These are phyloP conservation scores for Glyphotaelius pellucidus DNA, from an alignment of 2,888 invertebrate species.

Conservation along the genomic window DNA sequence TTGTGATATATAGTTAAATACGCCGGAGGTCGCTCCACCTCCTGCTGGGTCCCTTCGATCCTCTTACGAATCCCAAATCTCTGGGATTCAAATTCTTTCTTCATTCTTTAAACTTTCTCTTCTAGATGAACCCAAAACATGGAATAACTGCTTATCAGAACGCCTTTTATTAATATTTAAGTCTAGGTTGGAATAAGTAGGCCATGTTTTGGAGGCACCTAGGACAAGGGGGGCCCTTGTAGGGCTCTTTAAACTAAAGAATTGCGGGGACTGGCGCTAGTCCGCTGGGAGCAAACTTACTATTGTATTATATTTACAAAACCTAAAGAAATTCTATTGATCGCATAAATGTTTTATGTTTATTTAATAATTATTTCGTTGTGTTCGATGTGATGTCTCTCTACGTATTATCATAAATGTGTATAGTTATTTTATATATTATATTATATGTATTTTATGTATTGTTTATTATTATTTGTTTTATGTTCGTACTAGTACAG, in stretches of 20 bases:
- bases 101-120: not conserved
- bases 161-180: not conserved
- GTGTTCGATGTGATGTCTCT: conserved; percentile 62
- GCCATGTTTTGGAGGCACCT: conserved; percentile 19
- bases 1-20: conserved; percentile 51
- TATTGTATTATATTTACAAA: conserved; percentile 60
- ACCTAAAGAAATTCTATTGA: conserved; percentile 41
- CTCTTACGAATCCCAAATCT: not conserved
- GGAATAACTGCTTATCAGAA: conserved; percentile 17
- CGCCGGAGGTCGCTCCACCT: conserved; percentile 56
- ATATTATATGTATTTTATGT: conserved; percentile 24
- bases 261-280: conserved; percentile 63
- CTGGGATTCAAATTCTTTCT: conserved; percentile 28
- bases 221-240: not conserved
- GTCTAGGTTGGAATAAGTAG: not conserved
- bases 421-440: not conserved
- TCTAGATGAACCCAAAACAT: conserved; percentile 17
- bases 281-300: conserved; percentile 63
- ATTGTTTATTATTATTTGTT: conserved; percentile 47
- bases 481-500: conserved; percentile 50
- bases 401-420: conserved; percentile 7
- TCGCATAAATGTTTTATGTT: conserved; percentile 51
- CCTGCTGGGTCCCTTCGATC: conserved; percentile 24
- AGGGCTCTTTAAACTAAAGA: conserved; percentile 25
- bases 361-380: conserved; percentile 51